phyloP scores from a whole-genome alignment of 2,888 invertebrate genomes.

The Trachelus troglodyta region DNA sequence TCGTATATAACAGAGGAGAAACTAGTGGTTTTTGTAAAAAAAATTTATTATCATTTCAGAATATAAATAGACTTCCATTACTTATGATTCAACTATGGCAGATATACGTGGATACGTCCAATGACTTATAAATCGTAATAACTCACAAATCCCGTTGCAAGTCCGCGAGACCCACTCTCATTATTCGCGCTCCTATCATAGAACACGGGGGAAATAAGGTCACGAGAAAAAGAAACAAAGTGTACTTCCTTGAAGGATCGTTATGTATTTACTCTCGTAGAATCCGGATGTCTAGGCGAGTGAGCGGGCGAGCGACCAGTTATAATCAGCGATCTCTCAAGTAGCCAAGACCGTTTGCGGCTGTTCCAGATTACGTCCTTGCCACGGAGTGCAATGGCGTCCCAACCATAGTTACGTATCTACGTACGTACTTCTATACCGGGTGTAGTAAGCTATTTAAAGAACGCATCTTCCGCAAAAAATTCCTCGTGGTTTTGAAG shows the following conservation, averaged over 20 bases:
- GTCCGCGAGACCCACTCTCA: not conserved
- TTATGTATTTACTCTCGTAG: slow-evolving; percentile 24
- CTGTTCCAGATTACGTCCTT: slow-evolving; percentile 44
- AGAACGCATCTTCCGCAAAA: not conserved
- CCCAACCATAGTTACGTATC: not conserved
- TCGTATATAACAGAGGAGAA: not conserved
- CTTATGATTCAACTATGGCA: no score
- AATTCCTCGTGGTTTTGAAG: not conserved
- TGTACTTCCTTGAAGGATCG: slow-evolving; percentile 24
- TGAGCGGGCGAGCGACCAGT: slow-evolving; percentile 23
- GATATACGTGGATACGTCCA: not conserved
- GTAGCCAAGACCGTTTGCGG: slow-evolving; percentile 37
- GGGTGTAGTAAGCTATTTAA: not conserved
- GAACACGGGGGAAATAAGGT: slow-evolving; percentile 1
- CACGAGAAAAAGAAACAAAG: slow-evolving; percentile 6
- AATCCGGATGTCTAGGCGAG: slow-evolving; percentile 32
- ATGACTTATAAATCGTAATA: slow-evolving; percentile 4
- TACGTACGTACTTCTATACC: not conserved
- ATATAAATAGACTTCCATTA: no score
- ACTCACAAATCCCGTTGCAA: slow-evolving; percentile 1
- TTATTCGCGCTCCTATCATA: not conserved
- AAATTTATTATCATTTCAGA: no score
- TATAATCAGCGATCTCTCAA: slow-evolving; percentile 38
- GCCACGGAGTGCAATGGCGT: slow-evolving; percentile 28
- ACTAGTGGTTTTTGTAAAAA: no score